Evolutionary conservation across 2,888 invertebrate genomes (phyloP).

Genomic region (Xylota sylvarum): DNA sequence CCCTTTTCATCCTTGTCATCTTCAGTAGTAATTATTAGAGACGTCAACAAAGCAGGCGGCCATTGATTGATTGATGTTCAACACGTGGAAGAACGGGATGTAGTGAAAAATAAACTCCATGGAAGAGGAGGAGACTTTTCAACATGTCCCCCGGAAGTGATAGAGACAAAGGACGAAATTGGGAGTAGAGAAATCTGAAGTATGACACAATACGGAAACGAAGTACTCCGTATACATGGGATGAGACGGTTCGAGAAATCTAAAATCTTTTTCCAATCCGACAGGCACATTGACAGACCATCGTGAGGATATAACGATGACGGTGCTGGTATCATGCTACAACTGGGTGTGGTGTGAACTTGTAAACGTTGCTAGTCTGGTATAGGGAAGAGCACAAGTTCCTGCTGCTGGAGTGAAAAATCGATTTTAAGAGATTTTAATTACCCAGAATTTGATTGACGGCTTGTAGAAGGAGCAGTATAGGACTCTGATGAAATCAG

Average conservation of each 20-base stretch:
- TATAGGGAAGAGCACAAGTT: background rate
- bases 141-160: conserved; percentile 28
- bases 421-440: conserved; percentile 63
- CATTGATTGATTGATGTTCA: conserved; percentile 75
- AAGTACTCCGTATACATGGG: background rate
- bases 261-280: conserved; percentile 33
- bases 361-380: background rate
- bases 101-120: background rate
- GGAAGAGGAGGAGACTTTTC: too few relatives aligned
- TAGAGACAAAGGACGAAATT: conserved; percentile 41
- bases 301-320: background rate
- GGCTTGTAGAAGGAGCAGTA: conserved; percentile 29
- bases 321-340: conserved; percentile 25
- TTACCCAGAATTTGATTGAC: conserved; percentile 70
- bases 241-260: conserved; percentile 20
- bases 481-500: conserved; percentile 30
- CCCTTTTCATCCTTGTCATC: conserved; percentile 66
- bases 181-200: conserved; percentile 20
- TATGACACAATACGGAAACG: conserved; percentile 8
- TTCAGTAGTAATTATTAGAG: conserved; percentile 69
- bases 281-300: conserved; percentile 25
- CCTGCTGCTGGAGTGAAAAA: conserved; percentile 44
- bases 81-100: conserved; percentile 40
- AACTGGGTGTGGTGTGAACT: conserved; percentile 23
- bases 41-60: conserved; percentile 57